Base-by-base conservation (phyloP, 2,797 vertebrate genomes). In the Sarcoramphus papa region DNA sequence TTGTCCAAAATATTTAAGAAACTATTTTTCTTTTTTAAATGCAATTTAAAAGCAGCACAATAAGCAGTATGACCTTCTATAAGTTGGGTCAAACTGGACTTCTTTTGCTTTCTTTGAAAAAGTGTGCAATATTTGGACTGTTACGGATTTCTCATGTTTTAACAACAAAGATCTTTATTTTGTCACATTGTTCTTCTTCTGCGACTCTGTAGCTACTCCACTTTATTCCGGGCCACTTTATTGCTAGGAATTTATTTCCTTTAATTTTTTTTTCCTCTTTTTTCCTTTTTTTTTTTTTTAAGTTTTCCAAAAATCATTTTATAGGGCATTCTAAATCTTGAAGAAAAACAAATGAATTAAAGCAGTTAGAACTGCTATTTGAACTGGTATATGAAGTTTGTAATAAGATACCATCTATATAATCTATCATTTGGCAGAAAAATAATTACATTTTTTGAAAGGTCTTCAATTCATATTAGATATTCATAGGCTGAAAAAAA, bases 381-480 rank as follows among this genome's bases (percentile, higher is more conserved):
- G 48, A 96, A 88, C 21, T 81, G 12, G 19, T 81, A n/a, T 37
- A 43, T 90, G 53, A 88, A 56, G 10, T 94, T 91, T 96, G 16
- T 89, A 78, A 86, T 87, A 82, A 45, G 51, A 82, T 63, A 78
- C 27, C 45, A 7, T 88, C 43, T 92, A 86, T 31, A 94, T 76
- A 86, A 92, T 91, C 40, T 92, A 57, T 95, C 35, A 91, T 81
- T 95, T 92, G 64, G 17, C 50, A 92, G 69, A 84, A 95, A 85
- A 93, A 88, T 86, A 95, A 94, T 95, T 95, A 85, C 35, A 75
- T 57, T 95, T 95, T 94, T 81, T 62, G 68, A 93, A 97, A 94
- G 40, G 10, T 92, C 45, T 96, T 97, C 77, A 81, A 87, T 94
- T 96, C 28, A 54, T 87, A 84, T 93, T 94, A 92, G 63, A 82